phyloP scores from a whole-genome alignment of 23 tunicate species.

The Trididemnum nubilum region DNA sequence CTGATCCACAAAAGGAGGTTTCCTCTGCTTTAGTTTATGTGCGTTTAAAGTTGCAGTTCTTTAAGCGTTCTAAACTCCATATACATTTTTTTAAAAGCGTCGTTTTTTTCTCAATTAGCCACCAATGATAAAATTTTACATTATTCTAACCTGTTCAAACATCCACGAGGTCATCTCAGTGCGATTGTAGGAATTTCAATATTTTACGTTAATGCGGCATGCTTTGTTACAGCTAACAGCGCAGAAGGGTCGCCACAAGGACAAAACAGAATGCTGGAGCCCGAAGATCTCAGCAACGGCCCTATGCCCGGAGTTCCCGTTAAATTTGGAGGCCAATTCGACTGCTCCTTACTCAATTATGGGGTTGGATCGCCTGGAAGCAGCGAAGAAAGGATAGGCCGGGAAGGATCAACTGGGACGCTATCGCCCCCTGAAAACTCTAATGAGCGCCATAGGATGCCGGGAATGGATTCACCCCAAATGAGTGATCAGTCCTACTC shows the following conservation, averaged over 20 bases:
- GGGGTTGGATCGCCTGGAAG: conserved; percentile 70
- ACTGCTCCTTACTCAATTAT: conserved; percentile 56
- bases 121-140: too few species aligned
- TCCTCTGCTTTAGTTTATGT: too few species aligned
- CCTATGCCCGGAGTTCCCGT: conserved; percentile 3
- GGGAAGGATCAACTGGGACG: conserved; percentile 69
- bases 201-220: too few species aligned
- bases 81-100: too few species aligned
- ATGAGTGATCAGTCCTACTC: conserved; percentile 65
- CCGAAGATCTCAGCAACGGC: conserved; percentile 39
- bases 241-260: neutral
- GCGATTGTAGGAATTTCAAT: too few species aligned
- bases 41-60: too few species aligned
- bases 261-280: neutral
- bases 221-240: conserved; percentile 16
- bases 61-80: too few species aligned
- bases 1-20: too few species aligned
- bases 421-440: conserved; percentile 56
- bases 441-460: conserved; percentile 16
- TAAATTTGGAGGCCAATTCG: conserved; percentile 52
- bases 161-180: too few species aligned
- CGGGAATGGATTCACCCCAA: conserved; percentile 61
- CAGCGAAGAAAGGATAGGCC: conserved; percentile 63
- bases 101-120: too few species aligned
- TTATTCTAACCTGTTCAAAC: too few species aligned